These are phyloP conservation scores for Zaprionus ghesquierei DNA, from an alignment of 1,140 invertebrate species.

Conservation along the genomic window DNA sequence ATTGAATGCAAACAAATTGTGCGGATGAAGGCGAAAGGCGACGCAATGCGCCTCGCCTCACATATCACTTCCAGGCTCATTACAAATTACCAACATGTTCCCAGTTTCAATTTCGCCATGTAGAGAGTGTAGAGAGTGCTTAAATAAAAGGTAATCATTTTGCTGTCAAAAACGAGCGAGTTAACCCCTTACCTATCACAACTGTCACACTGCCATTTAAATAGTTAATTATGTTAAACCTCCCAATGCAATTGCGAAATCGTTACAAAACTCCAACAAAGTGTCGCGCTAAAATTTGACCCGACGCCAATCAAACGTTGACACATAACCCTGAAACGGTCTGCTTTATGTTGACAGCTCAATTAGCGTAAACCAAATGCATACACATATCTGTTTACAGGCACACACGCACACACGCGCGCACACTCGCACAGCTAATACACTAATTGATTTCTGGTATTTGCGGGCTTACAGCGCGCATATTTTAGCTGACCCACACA, in stretches of 20 bases:
- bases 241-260: neutral
- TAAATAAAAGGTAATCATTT: no score
- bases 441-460: conserved; percentile 54
- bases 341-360: conserved; percentile 35
- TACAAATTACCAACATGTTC: neutral
- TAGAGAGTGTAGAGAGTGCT: neutral
- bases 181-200: neutral
- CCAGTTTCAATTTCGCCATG: neutral
- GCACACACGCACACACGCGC: conserved; percentile 3
- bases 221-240: neutral
- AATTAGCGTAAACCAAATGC: conserved; percentile 34
- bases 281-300: neutral
- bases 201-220: neutral
- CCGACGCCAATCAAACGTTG: conserved; percentile 17
- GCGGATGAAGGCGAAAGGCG: neutral
- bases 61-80: neutral
- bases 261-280: neutral
- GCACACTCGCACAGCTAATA: conserved; percentile 12
- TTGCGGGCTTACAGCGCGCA: conserved; percentile 31
- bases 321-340: conserved; percentile 4
- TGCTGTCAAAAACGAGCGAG: no score
- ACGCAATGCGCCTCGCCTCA: neutral
- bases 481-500: conserved; percentile 18
- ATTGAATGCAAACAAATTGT: conserved; percentile 29
- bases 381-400: conserved; percentile 41